A percentile compares a stretch with the other conserved stretches of the same genome.
Evolutionary conservation across 1,140 invertebrate species (phyloP).

Genomic region (Drosophila yakuba): DNA sequence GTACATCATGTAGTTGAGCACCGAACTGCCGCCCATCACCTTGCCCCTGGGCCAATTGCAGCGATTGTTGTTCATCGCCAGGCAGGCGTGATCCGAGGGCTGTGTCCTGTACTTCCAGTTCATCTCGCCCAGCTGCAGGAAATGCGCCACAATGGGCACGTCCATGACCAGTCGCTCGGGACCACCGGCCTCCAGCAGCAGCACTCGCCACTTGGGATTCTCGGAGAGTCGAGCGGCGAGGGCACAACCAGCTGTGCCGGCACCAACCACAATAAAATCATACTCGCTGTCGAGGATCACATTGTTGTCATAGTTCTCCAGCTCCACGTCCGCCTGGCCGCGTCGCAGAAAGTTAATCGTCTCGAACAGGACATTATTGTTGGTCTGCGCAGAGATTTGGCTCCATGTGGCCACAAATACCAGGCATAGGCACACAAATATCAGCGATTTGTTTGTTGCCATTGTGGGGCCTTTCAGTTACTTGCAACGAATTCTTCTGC

Average conservation of each 20-base stretch:
- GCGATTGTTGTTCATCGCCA: conserved; percentile 85
- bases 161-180: conserved; percentile 88
- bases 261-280: conserved; percentile 89
- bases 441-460: conserved; percentile 23
- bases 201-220: conserved; percentile 87
- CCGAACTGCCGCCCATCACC: conserved; percentile 93
- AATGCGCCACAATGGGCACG: conserved; percentile 88
- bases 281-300: conserved; percentile 83
- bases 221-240: conserved; percentile 89
- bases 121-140: conserved; percentile 87
- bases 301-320: conserved; percentile 81
- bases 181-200: conserved; percentile 89
- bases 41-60: conserved; percentile 91
- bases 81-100: conserved; percentile 85
- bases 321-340: conserved; percentile 60
- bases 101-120: conserved; percentile 90
- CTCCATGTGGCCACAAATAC: not conserved
- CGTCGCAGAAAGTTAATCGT: conserved; percentile 73
- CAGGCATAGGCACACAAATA: conserved; percentile 19
- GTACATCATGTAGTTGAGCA: conserved; percentile 96
- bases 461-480: conserved; percentile 6
- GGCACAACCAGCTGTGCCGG: conserved; percentile 90
- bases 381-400: conserved; percentile 45
- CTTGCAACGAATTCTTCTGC: conserved; percentile 1
- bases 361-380: conserved; percentile 69